Conservation (phyloP, 2,797 vertebrate genomes). For the Platyrinchus mystaceus region DNA sequence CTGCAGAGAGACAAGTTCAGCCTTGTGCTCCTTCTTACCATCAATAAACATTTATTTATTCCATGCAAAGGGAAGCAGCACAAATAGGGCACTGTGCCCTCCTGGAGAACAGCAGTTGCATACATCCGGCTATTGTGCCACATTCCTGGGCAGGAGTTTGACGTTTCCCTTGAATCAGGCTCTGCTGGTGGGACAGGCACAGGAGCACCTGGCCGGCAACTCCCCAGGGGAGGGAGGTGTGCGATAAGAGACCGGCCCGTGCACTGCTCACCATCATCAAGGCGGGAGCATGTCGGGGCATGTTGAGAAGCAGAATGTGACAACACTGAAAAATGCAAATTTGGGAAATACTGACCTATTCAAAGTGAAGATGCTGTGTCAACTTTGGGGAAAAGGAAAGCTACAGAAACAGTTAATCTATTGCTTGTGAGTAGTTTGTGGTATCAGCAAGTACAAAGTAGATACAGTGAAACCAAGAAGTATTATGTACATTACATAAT, state of each 20-base stretch:
- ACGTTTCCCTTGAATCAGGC: fast-evolving
- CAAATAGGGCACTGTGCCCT: background rate
- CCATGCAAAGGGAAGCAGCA: background rate
- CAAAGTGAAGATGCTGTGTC: background rate
- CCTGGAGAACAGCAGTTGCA: background rate
- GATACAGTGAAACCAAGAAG: background rate
- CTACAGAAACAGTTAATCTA: background rate
- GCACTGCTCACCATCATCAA: background rate
- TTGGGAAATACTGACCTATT: background rate
- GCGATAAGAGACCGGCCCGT: fast-evolving
- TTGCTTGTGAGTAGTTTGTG: background rate
- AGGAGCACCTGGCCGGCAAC: fast-evolving
- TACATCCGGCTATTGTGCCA: fast-evolving
- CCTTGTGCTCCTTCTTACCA: background rate
- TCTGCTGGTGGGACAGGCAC: background rate
- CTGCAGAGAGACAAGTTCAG: background rate
- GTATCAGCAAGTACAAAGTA: background rate
- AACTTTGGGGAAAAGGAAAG: background rate
- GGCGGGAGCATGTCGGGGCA: background rate
- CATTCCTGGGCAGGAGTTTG: background rate
- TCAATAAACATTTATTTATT: background rate
- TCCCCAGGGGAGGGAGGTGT: background rate
- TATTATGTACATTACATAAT: background rate
- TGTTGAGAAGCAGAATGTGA: background rate
- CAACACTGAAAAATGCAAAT: background rate